Evolutionary conservation across 2,113 vertebrate species (phyloP), one percentile per base, ranked within the genome.

Genomic region (Micromys minutus): DNA sequence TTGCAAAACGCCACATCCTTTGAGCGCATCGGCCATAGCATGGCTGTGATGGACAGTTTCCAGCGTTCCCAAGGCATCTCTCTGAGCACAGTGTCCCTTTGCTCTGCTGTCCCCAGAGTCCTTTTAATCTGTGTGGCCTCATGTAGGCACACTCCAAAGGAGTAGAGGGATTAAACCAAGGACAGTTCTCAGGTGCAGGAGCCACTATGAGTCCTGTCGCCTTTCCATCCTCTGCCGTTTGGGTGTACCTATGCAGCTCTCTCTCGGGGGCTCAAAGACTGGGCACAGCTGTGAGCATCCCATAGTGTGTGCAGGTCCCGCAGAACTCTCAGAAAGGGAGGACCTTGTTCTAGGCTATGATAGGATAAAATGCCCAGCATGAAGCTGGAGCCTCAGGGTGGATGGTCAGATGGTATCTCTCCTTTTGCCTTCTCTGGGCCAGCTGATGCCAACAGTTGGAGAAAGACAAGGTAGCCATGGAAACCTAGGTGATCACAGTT

Each of bases 221-320:
- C 31, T 63, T 17, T 45, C 39, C n/a, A 5, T 63, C 45, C 83
- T 77, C 76, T 16, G 39, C 26, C n/a, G 74, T 59, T 10, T 67
- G 24, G 69, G 9, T 13, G 17, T 0, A 0, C 24, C 29, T 86
- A 1, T 42, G 36, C 0, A 0, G 0, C 16, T 72, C 19, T n/a
- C 13, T 42, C 16, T 34, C 34, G 4, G 75, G 19, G 75, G 39
- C 50, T 7, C 69, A 50, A 24, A 22, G 61, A 74, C 13, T 50
- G 59, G 42, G 36, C 26, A 26, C 5, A 74, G 10, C 17, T 47
- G 1, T 1, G 39, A 61, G 55, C 2, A 31, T 36, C 57, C 80
- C 50, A 22, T 1, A 61, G 31, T 3, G 36, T n/a, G 50, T 34
- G 19, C 24, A 55, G 17, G 26, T 79, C 67, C 52, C 2, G 36